A percentile compares a stretch with the other conserved stretches of the same genome.
phyloP scores from a whole-genome alignment of 2,113 vertebrate genomes.

The Anolis sagrei region DNA sequence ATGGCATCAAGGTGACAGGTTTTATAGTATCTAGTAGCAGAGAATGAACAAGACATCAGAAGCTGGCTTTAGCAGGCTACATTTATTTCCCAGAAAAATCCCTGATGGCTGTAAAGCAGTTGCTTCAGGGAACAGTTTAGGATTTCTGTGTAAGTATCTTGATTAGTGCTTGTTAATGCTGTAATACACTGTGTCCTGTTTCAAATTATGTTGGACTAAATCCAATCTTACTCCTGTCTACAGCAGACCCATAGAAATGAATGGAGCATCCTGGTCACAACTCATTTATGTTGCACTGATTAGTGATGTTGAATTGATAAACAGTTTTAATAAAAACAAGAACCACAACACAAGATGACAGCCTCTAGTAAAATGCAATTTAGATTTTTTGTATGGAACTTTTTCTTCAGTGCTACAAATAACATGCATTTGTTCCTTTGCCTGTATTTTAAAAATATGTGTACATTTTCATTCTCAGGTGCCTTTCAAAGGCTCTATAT shows the following conservation, averaged over 20 bases:
- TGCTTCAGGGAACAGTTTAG: constrained; percentile 50
- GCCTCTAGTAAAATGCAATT: not conserved
- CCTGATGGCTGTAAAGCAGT: constrained; percentile 51
- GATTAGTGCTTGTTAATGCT: constrained; percentile 47
- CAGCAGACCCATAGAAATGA: not conserved
- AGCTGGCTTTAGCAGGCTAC: constrained; percentile 4
- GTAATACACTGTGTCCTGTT: constrained; percentile 34
- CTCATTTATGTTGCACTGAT: not conserved
- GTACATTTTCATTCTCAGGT: not conserved
- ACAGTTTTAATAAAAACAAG: constrained; percentile 41
- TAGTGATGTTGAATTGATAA: constrained; percentile 35
- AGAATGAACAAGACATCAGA: constrained; percentile 45
- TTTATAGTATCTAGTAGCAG: constrained; percentile 54
- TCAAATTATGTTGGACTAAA: constrained; percentile 16
- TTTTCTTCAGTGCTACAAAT: not conserved
- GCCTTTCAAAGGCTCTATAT: not conserved
- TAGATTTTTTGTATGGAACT: not conserved
- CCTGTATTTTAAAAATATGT: not conserved
- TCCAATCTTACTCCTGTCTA: not conserved
- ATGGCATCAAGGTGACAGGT: constrained; percentile 69
- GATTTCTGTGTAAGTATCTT: constrained; percentile 62
- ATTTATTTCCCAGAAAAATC: constrained; percentile 48
- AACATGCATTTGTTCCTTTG: not conserved
- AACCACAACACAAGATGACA: not conserved
- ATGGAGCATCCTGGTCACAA: not conserved